Base-by-base conservation (phyloP, 2,888 invertebrate genomes). In the Andrena minutula region DNA sequence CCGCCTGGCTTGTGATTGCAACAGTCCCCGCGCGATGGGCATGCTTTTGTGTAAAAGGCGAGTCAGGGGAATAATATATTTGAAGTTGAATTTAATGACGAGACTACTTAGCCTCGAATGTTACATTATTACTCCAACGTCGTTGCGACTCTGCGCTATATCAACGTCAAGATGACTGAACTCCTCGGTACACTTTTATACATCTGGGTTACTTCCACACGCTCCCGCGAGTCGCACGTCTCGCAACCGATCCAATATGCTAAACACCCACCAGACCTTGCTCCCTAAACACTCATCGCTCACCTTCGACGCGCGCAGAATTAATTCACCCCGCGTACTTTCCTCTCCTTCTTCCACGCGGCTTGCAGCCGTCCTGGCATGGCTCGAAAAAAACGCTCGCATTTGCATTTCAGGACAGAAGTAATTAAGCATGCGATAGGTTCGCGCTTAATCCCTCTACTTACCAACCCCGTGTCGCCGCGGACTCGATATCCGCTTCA, bases 321-420 rank as follows among this genome's bases (percentile, higher is more conserved):
- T 41, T 41, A 41, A 41, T 41, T 41, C 41, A 41, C 41, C 41
- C 41, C 16, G 12, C 30, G 16, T 8, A 26, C 51, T 10, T 26
- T 51, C 12, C 26, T 26, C 6, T 2, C 8, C 12, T 28, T 35
- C 26, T 64, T 23, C 12, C 5, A 6, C 8, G 12, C 28, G 8
- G 3, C 8, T 41, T 32, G n/a, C 35, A 64, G 35, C 32, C 20
- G 35, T 26, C 10, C 20, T 2, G 12, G 7, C 26, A 10, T 35
- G 12, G 32, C 16, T 20, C 53, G 53, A 53, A 51, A 56, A n/a
- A 16, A 64, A 8, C 4, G n/a, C 51, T 6, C 41, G 41, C 12
- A 20, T 73, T 77, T 10, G 35, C 75, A 32, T 58, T 56, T 16
- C 41, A 16, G 30, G 56, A 70, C 58, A 58, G 69, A 12, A 47